Evolutionary conservation across 2,113 vertebrate genomes (phyloP), one percentile per base, ranked within the genome.

Genomic region (Leucosticte australis): DNA sequence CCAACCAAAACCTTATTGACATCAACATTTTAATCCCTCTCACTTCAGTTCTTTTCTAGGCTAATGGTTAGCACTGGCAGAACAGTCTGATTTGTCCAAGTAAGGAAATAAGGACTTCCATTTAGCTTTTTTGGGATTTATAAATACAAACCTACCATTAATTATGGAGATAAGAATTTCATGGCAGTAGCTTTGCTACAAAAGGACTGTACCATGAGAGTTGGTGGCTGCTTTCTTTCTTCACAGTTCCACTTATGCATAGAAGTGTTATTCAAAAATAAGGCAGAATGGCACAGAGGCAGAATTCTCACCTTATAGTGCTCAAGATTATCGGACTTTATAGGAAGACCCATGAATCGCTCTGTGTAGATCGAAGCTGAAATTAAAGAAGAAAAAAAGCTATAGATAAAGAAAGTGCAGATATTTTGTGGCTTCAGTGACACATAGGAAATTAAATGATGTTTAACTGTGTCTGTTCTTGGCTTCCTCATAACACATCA

Each of bases 341-440:
- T 82, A 30, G 99, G 99, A 62, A 97, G 98, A 78, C 98, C 98
- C 99, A 99, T 99, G 97, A 99, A 99, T 91, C 99, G 97, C 90
- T 99, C 99, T 47, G 99, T 99, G 92, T 98, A 98, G 96, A 98
- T 97, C 3, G 98, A 98, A 22, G 98, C 98, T 98, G 84, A 5
- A 83, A 97, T 49, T 68, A 84, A 94, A 94, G 31, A 94, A 93
- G 39, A 87, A 94, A 92, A 92, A 91, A 59, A 87, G 13, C 12
- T 68, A 57, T 27, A 70, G 35, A 17, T 41, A 63, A 64, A 73
- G 50, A 53, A 89, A 30, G 8, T 41, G 57, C 24, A 42, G 59
- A 64, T 65, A 64, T 69, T 65, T 89, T 90, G 41, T 70, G 23
- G 23, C 53, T 94, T 60, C 42, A 64, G 41, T 70, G 56, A 74